Percentiles rank a stretch among this genome's conserved stretches.
Evolutionary conservation across 2,113 vertebrate species (phyloP).

Genomic region (Bufo gargarizans): DNA sequence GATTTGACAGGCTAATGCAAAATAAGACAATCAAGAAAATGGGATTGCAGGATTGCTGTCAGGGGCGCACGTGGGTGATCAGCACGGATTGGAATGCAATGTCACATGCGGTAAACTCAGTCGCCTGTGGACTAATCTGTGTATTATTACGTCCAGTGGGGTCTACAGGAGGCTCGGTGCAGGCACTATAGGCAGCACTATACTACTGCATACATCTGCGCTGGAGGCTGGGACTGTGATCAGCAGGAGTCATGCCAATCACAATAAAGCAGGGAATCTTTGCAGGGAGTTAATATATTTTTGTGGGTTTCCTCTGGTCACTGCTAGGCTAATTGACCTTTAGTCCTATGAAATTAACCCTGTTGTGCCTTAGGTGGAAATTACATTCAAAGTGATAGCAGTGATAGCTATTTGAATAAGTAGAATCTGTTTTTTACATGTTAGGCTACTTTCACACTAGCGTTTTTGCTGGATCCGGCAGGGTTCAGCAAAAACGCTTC

Average conservation of each 20-base stretch:
- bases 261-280: background rate
- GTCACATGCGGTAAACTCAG: constrained; percentile 62
- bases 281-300: background rate
- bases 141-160: constrained; percentile 14
- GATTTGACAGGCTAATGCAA: constrained; percentile 70
- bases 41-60: constrained; percentile 66
- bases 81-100: constrained; percentile 57
- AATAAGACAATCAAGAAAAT: constrained; percentile 74
- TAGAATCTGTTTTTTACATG: background rate
- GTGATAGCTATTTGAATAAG: background rate
- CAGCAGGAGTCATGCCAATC: background rate
- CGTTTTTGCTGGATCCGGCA: too few relatives aligned
- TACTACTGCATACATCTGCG: background rate
- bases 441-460: background rate
- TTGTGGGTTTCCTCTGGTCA: background rate
- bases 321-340: background rate
- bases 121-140: background rate
- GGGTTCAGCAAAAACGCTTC: too few relatives aligned
- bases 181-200: background rate
- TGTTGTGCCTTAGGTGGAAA: background rate
- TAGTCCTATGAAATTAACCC: background rate
- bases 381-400: constrained; percentile 6
- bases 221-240: too few relatives aligned
- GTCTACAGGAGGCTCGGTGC: background rate
- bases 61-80: constrained; percentile 51